Conservation (phyloP, 2,888 invertebrate species). For the Xestoiulus laeticollis region DNA sequence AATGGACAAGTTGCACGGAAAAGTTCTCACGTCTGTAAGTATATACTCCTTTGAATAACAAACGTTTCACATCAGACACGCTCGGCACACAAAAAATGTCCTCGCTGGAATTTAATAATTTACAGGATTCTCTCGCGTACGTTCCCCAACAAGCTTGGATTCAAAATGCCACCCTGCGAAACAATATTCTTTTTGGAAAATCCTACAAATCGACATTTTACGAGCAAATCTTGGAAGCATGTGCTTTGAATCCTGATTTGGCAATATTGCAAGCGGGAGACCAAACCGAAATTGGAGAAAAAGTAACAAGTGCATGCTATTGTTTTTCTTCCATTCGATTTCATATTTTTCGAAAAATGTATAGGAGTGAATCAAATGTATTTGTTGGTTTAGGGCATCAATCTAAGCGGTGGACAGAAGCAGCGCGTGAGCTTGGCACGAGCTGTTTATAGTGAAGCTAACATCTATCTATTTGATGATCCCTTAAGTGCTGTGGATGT, state of each 20-base stretch:
- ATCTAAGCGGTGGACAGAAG: constrained; percentile 69
- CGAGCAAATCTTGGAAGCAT: constrained; percentile 62
- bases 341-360: neutral
- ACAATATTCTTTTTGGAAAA: constrained; percentile 68
- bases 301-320: constrained; percentile 61
- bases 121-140: constrained; percentile 67
- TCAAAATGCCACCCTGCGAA: constrained; percentile 67
- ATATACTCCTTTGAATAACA: constrained; percentile 1
- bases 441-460: constrained; percentile 64
- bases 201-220: constrained; percentile 61
- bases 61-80: too few species aligned
- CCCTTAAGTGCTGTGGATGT: constrained; percentile 68
- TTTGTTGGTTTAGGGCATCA: constrained; percentile 72
- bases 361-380: constrained; percentile 58
- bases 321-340: neutral
- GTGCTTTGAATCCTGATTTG: constrained; percentile 67
- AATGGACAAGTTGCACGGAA: constrained; percentile 63
- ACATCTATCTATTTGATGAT: constrained; percentile 69
- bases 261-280: constrained; percentile 68
- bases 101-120: neutral
- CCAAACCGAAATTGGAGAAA: constrained; percentile 70
- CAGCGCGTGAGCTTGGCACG: constrained; percentile 65
- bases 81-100: neutral
- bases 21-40: constrained; percentile 57
- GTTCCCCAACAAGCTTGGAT: constrained; percentile 71